These are phyloP conservation scores for Phoebastria nigripes DNA, from an alignment of 2,797 vertebrate species.

Conservation along the genomic window DNA sequence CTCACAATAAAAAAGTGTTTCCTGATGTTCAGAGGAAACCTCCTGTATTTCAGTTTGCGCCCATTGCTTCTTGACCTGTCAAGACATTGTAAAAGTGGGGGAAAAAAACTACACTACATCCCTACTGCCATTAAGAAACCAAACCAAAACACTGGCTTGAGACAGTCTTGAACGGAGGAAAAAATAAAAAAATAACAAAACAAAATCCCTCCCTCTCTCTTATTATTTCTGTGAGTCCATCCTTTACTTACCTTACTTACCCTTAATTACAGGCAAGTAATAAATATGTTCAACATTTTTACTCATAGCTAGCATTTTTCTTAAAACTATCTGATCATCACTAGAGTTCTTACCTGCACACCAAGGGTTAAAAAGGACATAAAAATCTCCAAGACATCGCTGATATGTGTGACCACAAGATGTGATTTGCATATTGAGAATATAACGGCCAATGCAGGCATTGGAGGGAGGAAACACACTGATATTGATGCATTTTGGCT, in stretches of 20 bases:
- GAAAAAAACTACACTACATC: not conserved
- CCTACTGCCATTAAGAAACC: not conserved
- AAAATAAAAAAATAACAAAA: not conserved
- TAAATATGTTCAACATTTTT: not conserved
- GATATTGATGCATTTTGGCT: slow-evolving; percentile 24
- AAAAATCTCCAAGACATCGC: slow-evolving; percentile 53
- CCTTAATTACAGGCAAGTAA: not conserved
- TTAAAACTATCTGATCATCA: not conserved
- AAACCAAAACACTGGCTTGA: not conserved
- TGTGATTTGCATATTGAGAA: slow-evolving; percentile 43
- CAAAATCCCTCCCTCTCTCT: not conserved
- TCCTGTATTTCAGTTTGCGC: not conserved
- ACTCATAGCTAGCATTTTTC: not conserved
- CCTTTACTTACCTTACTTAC: not conserved
- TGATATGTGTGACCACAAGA: slow-evolving; percentile 22
- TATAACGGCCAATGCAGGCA: slow-evolving; percentile 61
- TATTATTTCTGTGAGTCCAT: not conserved
- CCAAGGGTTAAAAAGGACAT: slow-evolving; percentile 64
- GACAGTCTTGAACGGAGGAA: not conserved
- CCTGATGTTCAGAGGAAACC: not conserved
- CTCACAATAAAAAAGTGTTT: not conserved
- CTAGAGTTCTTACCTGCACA: slow-evolving; percentile 50
- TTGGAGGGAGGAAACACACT: slow-evolving; percentile 28
- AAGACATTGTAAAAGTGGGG: not conserved
- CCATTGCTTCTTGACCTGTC: not conserved